phyloP scores from a whole-genome alignment of 2,797 vertebrate species.

The Argentina silus region DNA sequence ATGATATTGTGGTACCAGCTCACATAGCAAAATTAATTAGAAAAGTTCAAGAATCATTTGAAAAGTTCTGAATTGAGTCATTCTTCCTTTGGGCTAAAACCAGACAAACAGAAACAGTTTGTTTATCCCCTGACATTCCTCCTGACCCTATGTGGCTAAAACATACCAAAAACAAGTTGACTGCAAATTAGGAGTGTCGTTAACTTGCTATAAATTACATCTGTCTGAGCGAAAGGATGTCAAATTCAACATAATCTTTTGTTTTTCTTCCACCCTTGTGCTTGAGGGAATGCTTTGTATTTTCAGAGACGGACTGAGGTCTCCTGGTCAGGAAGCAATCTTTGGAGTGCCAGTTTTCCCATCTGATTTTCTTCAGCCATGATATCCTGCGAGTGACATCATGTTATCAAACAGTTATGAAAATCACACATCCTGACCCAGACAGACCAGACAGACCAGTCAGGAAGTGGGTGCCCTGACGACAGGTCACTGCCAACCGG shows the following conservation, averaged over 20 bases:
- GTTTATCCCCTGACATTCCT: constrained; percentile 15
- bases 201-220: not conserved
- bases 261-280: not conserved
- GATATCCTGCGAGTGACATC: not conserved
- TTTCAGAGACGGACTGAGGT: not conserved
- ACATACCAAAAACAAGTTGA: not conserved
- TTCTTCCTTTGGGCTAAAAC: constrained; percentile 15
- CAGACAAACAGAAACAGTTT: constrained; percentile 14
- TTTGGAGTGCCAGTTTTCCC: not conserved
- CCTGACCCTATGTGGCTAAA: not conserved
- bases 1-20: not conserved
- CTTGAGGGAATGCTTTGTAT: constrained; percentile 7
- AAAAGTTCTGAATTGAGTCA: not conserved
- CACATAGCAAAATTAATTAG: not conserved
- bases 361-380: not conserved
- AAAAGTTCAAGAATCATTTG: not conserved
- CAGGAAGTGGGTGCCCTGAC: constrained; percentile 53
- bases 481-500: too few species aligned
- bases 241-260: not conserved
- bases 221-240: not conserved
- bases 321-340: not conserved
- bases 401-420: not conserved
- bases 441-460: constrained; percentile 28
- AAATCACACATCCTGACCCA: not conserved
- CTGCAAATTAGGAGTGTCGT: not conserved